phyloP scores from a whole-genome alignment of 2,797 vertebrate species.

The Cossypha dichroa region DNA sequence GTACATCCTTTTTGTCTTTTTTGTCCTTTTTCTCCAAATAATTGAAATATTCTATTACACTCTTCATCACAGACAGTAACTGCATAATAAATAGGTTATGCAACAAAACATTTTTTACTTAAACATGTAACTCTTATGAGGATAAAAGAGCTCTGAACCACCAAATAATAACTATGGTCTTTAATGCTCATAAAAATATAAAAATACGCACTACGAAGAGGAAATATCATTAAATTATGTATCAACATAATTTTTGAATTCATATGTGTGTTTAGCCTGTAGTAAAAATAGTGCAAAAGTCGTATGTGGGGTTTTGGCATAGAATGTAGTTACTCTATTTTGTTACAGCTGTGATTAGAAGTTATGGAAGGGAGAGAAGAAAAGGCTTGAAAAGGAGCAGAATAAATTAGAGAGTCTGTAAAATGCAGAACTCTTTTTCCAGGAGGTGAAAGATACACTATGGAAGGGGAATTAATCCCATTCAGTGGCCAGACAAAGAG shows the following conservation, averaged over 20 bases:
- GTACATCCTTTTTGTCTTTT: not conserved
- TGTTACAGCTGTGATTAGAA: not conserved
- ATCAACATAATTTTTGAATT: not conserved
- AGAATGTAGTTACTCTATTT: not conserved
- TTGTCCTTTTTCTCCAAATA: not conserved
- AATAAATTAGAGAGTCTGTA: not conserved
- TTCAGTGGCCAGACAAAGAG: not conserved
- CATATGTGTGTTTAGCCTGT: not conserved
- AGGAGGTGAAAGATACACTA: not conserved
- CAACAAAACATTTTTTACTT: not conserved
- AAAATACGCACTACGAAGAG: not conserved
- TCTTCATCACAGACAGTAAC: not conserved
- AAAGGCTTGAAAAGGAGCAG: not conserved
- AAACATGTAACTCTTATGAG: not conserved
- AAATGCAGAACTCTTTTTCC: not conserved
- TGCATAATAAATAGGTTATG: fast-evolving
- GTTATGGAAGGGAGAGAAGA: not conserved
- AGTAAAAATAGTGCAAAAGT: not conserved
- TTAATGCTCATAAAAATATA: not conserved
- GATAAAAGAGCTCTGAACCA: not conserved
- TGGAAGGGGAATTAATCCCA: not conserved
- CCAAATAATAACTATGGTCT: not conserved
- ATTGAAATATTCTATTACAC: not conserved
- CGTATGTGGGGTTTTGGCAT: not conserved
- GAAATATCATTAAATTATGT: not conserved